Evolutionary conservation across 1,140 invertebrate genomes (phyloP).

Genomic region (Chionoecetes opilio): DNA sequence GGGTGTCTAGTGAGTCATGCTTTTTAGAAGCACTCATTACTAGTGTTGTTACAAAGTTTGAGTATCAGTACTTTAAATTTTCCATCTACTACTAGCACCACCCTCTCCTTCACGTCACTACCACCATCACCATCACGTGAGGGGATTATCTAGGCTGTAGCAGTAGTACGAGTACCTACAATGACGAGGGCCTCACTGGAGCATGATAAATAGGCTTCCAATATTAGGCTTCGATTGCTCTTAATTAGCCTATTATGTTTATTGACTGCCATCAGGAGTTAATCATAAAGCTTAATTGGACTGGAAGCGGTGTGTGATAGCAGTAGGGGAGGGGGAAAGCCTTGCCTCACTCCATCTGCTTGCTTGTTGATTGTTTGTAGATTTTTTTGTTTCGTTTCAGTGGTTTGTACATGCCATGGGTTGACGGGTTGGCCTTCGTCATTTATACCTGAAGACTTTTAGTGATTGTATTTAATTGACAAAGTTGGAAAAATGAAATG

Average conservation of each 20-base stretch:
- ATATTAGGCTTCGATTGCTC: conserved; percentile 8
- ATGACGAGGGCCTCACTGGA: background rate
- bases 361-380: too few relatives aligned
- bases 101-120: background rate
- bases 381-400: too few relatives aligned
- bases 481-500: too few relatives aligned
- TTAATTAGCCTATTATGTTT: conserved; percentile 21
- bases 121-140: background rate
- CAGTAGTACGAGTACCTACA: background rate
- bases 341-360: too few relatives aligned
- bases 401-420: too few relatives aligned
- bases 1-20: too few relatives aligned
- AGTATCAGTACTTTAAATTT: background rate
- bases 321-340: too few relatives aligned
- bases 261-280: conserved; percentile 27
- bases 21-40: too few relatives aligned
- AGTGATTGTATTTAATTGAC: too few relatives aligned
- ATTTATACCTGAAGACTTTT: too few relatives aligned
- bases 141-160: background rate
- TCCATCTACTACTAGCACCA: background rate
- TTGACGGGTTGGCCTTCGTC: too few relatives aligned
- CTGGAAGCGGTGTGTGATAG: background rate
- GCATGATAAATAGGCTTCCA: conserved; percentile 2
- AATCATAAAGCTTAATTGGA: background rate
- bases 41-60: background rate